Evolutionary conservation across 2,888 invertebrate species (phyloP), one percentile per base, ranked within the genome.

Genomic region (Mycalesis mineus): DNA sequence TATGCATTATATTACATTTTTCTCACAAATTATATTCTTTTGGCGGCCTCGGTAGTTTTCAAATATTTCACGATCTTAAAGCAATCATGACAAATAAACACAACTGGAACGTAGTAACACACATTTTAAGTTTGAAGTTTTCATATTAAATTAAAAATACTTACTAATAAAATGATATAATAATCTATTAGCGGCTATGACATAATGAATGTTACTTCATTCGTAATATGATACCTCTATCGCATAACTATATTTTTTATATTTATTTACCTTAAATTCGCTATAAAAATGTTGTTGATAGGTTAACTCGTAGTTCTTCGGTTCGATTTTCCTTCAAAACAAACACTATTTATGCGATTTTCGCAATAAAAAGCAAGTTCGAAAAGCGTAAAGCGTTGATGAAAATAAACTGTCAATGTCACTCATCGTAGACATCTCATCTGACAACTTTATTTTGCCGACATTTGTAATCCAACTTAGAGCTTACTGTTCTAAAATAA

Each of bases 201-300:
- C 88, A 88, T 89, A 88, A 88, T 87, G 77, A 80, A 81, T 81
- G 81, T 83, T 83, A 78, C 81, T 82, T 78, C 78, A 78, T 66
- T 64, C 77, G 87, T 83, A 85, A 87, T 68, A 71, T 78, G 86
- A 88, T 82, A 88, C 82, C 73, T 65, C 48, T 61, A 44, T 42
- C 53, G 51, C 15, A n/a, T 49, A 56, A 47, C 17, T 48, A 6
- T 55, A 9, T n/a, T 28, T 28, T 15, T 8, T n/a, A 50, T 14
- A 50, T 31, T 4, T 33, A 49, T 56, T 36, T 49, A 60, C 51
- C 47, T 60, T 33, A 17, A 8, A 17, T n/a, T 5, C 17, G 33
- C 11, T 17, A 36, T 4, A 49, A 14, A 13, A 41, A 9, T 15
- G 17, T 33, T 14, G 6, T 6, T 11, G 11, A n/a, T 7, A 29